These are phyloP conservation scores for Opisthocomus hoazin DNA, from an alignment of 2,113 vertebrate genomes.

Conservation along the genomic window DNA sequence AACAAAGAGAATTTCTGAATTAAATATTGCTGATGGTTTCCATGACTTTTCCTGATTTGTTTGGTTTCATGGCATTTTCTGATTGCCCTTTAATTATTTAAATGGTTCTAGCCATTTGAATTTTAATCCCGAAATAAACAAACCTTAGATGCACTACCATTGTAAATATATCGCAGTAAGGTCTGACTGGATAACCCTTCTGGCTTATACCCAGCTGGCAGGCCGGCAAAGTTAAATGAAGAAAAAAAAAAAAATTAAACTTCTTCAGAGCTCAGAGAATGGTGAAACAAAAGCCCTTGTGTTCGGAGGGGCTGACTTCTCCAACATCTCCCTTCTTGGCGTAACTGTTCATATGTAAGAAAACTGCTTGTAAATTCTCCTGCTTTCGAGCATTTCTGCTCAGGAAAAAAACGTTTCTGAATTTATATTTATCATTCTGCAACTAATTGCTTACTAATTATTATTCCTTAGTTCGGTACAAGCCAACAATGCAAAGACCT, in stretches of 20 bases:
- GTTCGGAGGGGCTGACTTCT: conserved; percentile 24
- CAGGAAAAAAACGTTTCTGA: background rate
- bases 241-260: conserved; percentile 13
- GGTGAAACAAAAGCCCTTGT: conserved; percentile 62
- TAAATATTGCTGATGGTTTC: conserved; percentile 74
- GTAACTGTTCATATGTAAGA: conserved; percentile 29
- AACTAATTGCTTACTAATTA: conserved; percentile 13
- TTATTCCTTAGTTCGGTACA: conserved; percentile 20
- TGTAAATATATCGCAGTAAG: conserved; percentile 59
- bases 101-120: conserved; percentile 70
- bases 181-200: conserved; percentile 69
- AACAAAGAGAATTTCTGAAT: conserved; percentile 74
- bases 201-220: conserved; percentile 70
- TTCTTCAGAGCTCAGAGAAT: conserved; percentile 38
- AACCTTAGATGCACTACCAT: conserved; percentile 56
- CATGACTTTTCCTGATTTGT: conserved; percentile 68
- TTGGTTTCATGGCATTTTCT: conserved; percentile 67
- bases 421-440: conserved; percentile 26
- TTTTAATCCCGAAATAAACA: conserved; percentile 50
- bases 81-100: conserved; percentile 72
- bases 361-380: conserved; percentile 54
- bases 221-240: conserved; percentile 30
- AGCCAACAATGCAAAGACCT: background rate
- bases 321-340: conserved; percentile 28
- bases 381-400: background rate